A percentile compares a stretch with the other conserved stretches of the same genome.
phyloP scores from a whole-genome alignment of 2,797 vertebrate species.

The Triplophysa bombifrons region DNA sequence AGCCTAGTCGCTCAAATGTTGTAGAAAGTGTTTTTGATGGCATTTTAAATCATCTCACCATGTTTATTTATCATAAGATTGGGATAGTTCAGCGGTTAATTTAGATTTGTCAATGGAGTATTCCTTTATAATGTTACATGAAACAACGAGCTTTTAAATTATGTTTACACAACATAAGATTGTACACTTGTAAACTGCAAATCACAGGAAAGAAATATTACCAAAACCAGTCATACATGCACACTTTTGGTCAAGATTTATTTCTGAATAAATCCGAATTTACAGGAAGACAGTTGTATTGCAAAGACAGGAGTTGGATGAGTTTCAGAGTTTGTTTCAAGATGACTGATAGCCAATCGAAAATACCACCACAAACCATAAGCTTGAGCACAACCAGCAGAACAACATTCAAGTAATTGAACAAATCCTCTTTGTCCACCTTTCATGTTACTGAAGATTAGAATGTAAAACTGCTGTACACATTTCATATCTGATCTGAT shows the following conservation, averaged over 20 bases:
- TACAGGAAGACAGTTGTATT: conserved; percentile 83
- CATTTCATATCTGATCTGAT: neutral
- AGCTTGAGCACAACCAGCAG: conserved; percentile 9
- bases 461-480: neutral
- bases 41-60: too few species aligned
- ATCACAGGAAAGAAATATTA: too few species aligned
- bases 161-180: neutral
- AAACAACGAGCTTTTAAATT: neutral
- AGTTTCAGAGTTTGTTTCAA: conserved; percentile 68
- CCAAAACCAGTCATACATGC: neutral
- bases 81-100: too few species aligned
- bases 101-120: too few species aligned
- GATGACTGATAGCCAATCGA: conserved; percentile 61
- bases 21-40: too few species aligned
- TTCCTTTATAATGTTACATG: too few species aligned
- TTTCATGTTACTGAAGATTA: conserved; percentile 43
- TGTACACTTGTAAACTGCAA: neutral
- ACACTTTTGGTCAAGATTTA: conserved; percentile 61
- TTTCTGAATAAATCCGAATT: conserved; percentile 74
- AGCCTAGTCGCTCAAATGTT: too few species aligned
- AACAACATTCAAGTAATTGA: neutral
- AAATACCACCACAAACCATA: neutral
- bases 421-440: conserved; percentile 31
- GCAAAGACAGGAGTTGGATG: conserved; percentile 72
- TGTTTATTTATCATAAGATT: too few species aligned